Conservation (phyloP, 2,797 vertebrate species). For the Melanotaenia nigrans region DNA sequence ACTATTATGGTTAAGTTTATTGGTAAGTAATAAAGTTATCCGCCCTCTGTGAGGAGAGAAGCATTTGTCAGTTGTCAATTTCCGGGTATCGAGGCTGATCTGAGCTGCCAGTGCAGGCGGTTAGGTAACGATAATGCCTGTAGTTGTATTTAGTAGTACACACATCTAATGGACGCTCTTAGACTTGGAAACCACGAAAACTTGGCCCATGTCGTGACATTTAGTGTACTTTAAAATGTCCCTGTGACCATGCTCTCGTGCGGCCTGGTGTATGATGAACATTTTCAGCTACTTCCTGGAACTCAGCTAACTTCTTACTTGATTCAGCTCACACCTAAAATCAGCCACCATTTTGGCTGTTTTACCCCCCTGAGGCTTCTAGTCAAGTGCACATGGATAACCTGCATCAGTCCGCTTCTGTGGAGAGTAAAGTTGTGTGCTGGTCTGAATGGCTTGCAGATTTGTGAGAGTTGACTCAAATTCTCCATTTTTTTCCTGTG, state of each 20-base stretch:
- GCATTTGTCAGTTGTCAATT: conserved; percentile 40
- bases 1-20: not conserved
- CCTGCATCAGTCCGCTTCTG: not conserved
- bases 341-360: conserved; percentile 41
- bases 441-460: conserved; percentile 11
- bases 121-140: conserved; percentile 24
- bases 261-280: conserved; percentile 4
- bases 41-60: not conserved
- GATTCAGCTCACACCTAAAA: conserved; percentile 42
- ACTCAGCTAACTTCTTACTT: conserved; percentile 27
- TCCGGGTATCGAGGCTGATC: conserved; percentile 61
- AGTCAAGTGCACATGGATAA: conserved; percentile 7
- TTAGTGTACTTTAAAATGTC: not conserved
- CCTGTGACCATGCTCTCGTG: conserved; percentile 13
- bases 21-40: conserved; percentile 23
- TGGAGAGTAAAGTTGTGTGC: not conserved
- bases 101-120: conserved; percentile 17
- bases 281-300: conserved; percentile 73
- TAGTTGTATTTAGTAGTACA: not conserved
- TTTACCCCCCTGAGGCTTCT: not conserved
- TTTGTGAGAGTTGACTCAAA: conserved; percentile 25
- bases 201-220: too few species aligned
- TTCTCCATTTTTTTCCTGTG: conserved; percentile 52
- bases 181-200: accelerated
- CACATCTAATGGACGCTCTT: not conserved